A percentile compares a stretch with the other conserved stretches of the same genome.
These are phyloP conservation scores for Dioctria rufipes DNA, from an alignment of 2,888 invertebrate species.

Conservation along the genomic window DNA sequence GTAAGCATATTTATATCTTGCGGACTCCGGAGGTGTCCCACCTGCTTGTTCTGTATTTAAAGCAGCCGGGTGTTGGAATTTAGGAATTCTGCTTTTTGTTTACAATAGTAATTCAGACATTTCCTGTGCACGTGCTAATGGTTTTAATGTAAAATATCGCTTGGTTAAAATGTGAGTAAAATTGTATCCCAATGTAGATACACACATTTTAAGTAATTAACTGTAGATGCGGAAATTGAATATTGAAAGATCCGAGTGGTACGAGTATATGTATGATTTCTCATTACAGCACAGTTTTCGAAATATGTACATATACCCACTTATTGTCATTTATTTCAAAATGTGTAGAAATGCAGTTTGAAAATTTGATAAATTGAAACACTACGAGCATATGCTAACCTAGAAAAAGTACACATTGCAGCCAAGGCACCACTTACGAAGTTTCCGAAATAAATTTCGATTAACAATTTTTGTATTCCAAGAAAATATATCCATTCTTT, in stretches of 20 bases:
- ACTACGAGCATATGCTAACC: not conserved
- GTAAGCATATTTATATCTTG: slow-evolving; percentile 34
- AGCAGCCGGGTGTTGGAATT: not conserved
- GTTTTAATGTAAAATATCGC: not conserved
- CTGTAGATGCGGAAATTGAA: no score
- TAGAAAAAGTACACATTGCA: slow-evolving; percentile 4
- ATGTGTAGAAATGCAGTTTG: no score
- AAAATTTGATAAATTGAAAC: not conserved
- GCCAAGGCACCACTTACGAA: not conserved
- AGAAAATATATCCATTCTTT: slow-evolving; percentile 9
- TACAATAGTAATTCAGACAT: not conserved
- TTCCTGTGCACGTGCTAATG: not conserved
- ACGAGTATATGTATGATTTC: no score
- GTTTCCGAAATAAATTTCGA: not conserved
- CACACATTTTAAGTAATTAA: no score
- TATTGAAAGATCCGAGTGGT: no score
- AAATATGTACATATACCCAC: no score
- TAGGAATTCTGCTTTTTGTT: not conserved
- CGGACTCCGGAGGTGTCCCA: not conserved
- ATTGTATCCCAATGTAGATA: not conserved
- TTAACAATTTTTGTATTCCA: not conserved
- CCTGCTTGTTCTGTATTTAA: slow-evolving; percentile 1
- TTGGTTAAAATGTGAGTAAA: not conserved
- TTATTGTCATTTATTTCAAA: no score
- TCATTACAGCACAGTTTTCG: no score